phyloP scores from a whole-genome alignment of 2,888 invertebrate genomes.

The Adineta ricciae region DNA sequence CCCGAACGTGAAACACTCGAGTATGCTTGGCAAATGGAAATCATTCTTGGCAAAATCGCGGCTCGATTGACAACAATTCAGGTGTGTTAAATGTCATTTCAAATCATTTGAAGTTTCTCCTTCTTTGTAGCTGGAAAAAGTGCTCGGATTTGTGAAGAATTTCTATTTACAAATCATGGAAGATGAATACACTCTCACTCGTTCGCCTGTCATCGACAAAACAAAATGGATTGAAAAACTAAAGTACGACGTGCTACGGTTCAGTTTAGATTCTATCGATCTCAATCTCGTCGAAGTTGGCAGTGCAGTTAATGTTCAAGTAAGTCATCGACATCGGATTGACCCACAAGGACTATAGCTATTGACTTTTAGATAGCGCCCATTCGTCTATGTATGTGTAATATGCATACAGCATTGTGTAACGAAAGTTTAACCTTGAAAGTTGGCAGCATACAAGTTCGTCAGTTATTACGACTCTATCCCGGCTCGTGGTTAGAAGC shows the following conservation, averaged over 20 bases:
- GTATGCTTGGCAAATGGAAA: constrained; percentile 33
- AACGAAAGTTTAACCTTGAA: constrained; percentile 27
- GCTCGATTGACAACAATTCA: constrained; percentile 11
- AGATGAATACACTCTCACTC: constrained; percentile 24
- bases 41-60: constrained; percentile 25
- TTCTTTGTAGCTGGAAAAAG: constrained; percentile 8
- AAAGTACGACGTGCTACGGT: constrained; percentile 31
- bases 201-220: not conserved
- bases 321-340: not conserved
- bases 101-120: no score
- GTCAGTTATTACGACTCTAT: not conserved
- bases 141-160: constrained; percentile 12
- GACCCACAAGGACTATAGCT: not conserved
- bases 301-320: constrained; percentile 29
- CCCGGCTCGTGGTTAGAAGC: not conserved
- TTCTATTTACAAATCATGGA: constrained; percentile 16
- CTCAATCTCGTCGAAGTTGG: constrained; percentile 25
- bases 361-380: not conserved
- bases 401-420: constrained; percentile 26
- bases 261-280: constrained; percentile 30
- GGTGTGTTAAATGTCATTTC: not conserved
- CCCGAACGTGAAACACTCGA: constrained; percentile 27
- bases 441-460: constrained; percentile 14
- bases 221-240: constrained; percentile 18
- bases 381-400: constrained; percentile 26